Evolutionary conservation across 2,888 invertebrate species (phyloP).

Genomic region (Agrotis clavis): DNA sequence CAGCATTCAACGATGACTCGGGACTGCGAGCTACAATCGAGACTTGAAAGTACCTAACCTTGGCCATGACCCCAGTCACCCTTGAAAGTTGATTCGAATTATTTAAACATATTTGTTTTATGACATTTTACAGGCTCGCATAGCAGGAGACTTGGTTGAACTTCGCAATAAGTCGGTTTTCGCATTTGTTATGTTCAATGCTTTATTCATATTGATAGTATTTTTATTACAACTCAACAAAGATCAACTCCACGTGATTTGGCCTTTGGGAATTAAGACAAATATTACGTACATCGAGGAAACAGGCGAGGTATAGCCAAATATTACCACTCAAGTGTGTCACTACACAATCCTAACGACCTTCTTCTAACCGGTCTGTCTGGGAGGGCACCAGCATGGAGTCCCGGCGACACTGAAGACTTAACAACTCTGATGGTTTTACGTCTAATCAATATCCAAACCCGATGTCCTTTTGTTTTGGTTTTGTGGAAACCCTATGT

Average conservation of each 20-base stretch:
- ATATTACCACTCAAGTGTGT: constrained; percentile 86
- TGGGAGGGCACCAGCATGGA: constrained; percentile 90
- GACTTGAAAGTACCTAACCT: constrained; percentile 39
- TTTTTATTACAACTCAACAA: constrained; percentile 99
- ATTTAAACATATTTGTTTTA: constrained; percentile 84
- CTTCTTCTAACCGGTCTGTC: constrained; percentile 90
- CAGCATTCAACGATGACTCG: constrained; percentile 89
- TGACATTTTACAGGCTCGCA: constrained; percentile 94
- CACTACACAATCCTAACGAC: constrained; percentile 90
- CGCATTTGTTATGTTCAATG: constrained; percentile 99
- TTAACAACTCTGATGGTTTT: constrained; percentile 82
- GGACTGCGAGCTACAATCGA: constrained; percentile 63
- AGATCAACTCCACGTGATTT: constrained; percentile 99
- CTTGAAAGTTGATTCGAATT: constrained; percentile 89
- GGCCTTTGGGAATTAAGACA: constrained; percentile 98
- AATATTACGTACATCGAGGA: constrained; percentile 98
- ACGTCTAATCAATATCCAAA: constrained; percentile 80
- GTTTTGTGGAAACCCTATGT: constrained; percentile 63
- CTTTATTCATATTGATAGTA: constrained; percentile 99
- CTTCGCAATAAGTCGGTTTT: constrained; percentile 99
- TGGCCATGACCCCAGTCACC: constrained; percentile 88
- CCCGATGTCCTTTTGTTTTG: constrained; percentile 70
- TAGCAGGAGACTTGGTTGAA: constrained; percentile 97
- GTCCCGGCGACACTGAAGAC: constrained; percentile 83
- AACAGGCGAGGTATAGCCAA: constrained; percentile 96